phyloP scores from a whole-genome alignment of 2,888 invertebrate genomes.

The Thera obeliscata region DNA sequence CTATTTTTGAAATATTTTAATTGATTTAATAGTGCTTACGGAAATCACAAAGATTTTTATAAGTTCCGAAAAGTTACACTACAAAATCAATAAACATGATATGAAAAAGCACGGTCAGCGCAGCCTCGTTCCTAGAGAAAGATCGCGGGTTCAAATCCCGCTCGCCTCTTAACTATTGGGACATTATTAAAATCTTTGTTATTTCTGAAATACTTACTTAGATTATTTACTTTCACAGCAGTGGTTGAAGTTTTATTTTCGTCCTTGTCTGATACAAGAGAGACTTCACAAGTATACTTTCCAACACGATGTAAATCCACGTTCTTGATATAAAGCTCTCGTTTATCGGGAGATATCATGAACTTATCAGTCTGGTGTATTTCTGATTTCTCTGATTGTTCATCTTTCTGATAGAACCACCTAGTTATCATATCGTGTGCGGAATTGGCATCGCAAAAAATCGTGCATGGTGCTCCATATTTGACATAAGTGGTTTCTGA shows the following conservation, averaged over 20 bases:
- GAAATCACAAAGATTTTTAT: too few species aligned
- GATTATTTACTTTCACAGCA: slow-evolving; percentile 27
- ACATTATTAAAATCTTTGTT: too few species aligned
- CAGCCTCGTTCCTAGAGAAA: too few species aligned
- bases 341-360: slow-evolving; percentile 16
- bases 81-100: too few species aligned
- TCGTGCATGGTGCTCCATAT: slow-evolving; percentile 1
- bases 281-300: slow-evolving; percentile 34
- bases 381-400: slow-evolving; percentile 3
- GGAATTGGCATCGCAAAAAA: slow-evolving; percentile 10
- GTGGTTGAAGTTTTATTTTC: slow-evolving; percentile 20
- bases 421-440: slow-evolving; percentile 14
- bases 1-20: slow-evolving; percentile 6
- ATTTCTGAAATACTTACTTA: slow-evolving; percentile 25
- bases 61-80: too few species aligned
- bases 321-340: slow-evolving; percentile 18
- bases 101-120: too few species aligned
- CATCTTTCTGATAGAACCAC: slow-evolving; percentile 26
- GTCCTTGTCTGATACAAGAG: slow-evolving; percentile 23
- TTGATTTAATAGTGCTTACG: too few species aligned
- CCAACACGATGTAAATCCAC: slow-evolving; percentile 27
- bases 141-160: too few species aligned
- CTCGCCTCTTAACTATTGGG: too few species aligned
- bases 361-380: slow-evolving; percentile 18
- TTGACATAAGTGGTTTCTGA: slow-evolving; percentile 18